A percentile compares a stretch with the other conserved stretches of the same genome.
Conservation (phyloP, 2,113 vertebrate genomes). For the Pterocles gutturalis region DNA sequence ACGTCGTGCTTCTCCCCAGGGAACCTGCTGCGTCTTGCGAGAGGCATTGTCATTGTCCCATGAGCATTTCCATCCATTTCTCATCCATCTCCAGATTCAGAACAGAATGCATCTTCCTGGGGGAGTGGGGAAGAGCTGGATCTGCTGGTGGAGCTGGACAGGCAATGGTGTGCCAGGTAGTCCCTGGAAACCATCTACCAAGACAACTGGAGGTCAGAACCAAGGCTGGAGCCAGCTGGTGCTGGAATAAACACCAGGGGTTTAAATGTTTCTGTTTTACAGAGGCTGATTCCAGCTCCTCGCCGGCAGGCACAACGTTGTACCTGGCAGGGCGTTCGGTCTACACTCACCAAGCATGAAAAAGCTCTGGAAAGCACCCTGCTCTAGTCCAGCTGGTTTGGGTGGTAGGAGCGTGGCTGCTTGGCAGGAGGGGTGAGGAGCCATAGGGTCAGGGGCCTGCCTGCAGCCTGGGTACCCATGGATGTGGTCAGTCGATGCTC, state of each 20-base stretch:
- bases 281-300: background rate
- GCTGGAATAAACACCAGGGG: background rate
- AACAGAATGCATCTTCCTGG: rapidly evolving
- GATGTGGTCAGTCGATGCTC: rapidly evolving
- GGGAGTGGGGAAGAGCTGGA: background rate
- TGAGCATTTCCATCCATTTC: background rate
- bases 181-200: background rate
- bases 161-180: background rate
- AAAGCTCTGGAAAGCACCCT: background rate
- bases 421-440: background rate
- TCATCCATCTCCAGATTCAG: background rate
- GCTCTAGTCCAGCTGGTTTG: background rate
- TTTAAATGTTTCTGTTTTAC: background rate
- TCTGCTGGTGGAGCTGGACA: background rate
- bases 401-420: background rate
- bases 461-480: background rate
- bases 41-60: background rate
- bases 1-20: background rate
- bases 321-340: background rate
- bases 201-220: background rate
- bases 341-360: background rate
- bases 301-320: background rate
- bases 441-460: background rate
- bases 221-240: background rate
- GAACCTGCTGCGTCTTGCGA: background rate